Evolutionary conservation across 1,140 invertebrate species (phyloP), one percentile per base, ranked within the genome.

Genomic region (Campodea augens): DNA sequence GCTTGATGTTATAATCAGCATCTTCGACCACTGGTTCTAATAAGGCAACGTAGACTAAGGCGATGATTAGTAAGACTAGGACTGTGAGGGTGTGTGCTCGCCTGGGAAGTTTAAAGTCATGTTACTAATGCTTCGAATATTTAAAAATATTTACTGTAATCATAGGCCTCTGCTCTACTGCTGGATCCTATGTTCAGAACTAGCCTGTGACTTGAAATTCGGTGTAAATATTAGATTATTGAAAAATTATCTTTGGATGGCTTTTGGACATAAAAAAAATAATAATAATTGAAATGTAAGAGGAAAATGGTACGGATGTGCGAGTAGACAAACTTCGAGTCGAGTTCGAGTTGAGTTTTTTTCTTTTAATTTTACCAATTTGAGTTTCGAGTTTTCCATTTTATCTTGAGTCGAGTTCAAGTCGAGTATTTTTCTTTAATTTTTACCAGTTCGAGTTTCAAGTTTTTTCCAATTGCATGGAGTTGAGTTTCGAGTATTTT

Each of bases 41-140:
- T 22, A 71, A 40, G 2, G 66, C 61, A 42, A 70, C 65, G 54
- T 70, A 70, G 10, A 70, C 52, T n/a, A 71, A 52, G 20, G 60
- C 58, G 45, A 55, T 52, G 41, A 61, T 60, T 47, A 69, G 60
- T n/a, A 68, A 49, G 38, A 66, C 57, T 12, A 71, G 53, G 4
- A 65, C 64, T 5, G 64, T 64, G 5, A 71, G 51, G n/a, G 68
- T 69, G 52, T 71, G 69, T 23, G 68, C 67, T 47, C 65, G 52
- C 69, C 69, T 70, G 53, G 23, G 59, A 55, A 43, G 44, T 41
- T 52, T 46, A 47, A 48, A 52, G 38, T 47, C 36, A 41, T 29
- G 15, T 38, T 18, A 25, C 20, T 22, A 20, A 43, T 43, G 37
- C 38, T n/a, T n/a, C n/a, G n/a, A 18, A 4, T 39, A n/a, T 40